phyloP scores from a whole-genome alignment of 2,113 vertebrate genomes.

The Limnothrissa miodon region DNA sequence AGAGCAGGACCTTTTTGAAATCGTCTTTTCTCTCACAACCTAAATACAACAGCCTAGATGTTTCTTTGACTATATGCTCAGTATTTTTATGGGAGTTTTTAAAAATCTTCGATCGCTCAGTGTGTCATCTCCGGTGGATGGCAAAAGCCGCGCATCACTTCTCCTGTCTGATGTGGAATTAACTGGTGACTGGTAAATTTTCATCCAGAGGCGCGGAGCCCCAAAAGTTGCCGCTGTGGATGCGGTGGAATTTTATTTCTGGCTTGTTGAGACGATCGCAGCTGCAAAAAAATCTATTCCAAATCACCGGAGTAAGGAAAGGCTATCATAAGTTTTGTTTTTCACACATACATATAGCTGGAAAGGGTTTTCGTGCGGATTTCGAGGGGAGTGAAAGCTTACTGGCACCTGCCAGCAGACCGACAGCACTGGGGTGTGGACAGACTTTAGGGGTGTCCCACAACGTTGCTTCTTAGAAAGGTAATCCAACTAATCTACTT shows the following conservation, averaged over 20 bases:
- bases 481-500: conserved; percentile 31
- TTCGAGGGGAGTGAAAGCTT: conserved; percentile 6
- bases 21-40: neutral
- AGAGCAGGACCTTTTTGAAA: neutral
- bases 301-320: conserved; percentile 1
- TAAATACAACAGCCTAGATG: neutral
- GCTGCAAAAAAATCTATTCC: neutral
- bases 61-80: neutral
- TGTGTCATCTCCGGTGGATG: neutral
- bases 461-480: conserved; percentile 51
- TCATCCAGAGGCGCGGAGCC: conserved; percentile 17
- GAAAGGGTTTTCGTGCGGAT: neutral
- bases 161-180: conserved; percentile 39
- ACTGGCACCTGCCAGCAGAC: conserved; percentile 6
- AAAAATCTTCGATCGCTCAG: neutral
- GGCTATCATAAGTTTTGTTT: neutral
- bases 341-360: neutral
- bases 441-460: conserved; percentile 47
- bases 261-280: neutral
- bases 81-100: neutral
- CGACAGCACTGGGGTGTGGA: conserved; percentile 17
- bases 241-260: conserved; percentile 26
- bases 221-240: conserved; percentile 32
- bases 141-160: neutral
- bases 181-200: conserved; percentile 29